Base-by-base conservation (phyloP, 2,888 invertebrate genomes). In the Melieria crassipennis region DNA sequence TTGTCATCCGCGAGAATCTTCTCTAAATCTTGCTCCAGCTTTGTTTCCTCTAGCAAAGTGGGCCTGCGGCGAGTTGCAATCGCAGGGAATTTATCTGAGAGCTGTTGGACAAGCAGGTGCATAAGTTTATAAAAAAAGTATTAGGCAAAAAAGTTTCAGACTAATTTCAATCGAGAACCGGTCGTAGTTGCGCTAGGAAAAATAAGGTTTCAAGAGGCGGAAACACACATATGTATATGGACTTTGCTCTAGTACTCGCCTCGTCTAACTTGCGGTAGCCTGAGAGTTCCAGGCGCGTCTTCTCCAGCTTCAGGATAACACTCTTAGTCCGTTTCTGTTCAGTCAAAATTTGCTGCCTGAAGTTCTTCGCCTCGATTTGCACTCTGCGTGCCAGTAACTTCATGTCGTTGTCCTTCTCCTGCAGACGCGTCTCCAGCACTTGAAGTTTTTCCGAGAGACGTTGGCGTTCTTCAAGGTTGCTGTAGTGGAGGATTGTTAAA, bases 271-370 rank as follows among this genome's bases (percentile, higher is more conserved):
- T 85, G 4, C 81, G 79, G 62, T 83, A 85, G 5, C 83, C 84
- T 4, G 84, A 83, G 4, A 85, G 75, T 64, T 86, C 85, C 0
- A 81, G 72, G 4, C 82, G 80, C 7, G 82, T 80, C 64, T 84
- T 88, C 70, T 91, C 89, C 60, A 94, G 86, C 74, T 92, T 91
- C 57, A 90, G 89, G 76, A 93, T 89, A 2, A 91, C 90, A 78
- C 92, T 92, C 76, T 91, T 93, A 74, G 92, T 91, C 77, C 92
- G 93, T 67, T 88, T 88, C 67, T 91, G 89, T 84, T 94, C 94
- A 0, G 85, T 83, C 74, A 91, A 90, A 13, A 94, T 83, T 81
- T 93, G 92, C 77, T 93, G 92, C 71, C 90, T 91, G 77, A 90
- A 90, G 82, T 91, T 93, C 87, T 94, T 95, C 4, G 89, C 89